Evolutionary conservation across 2,888 invertebrate genomes (phyloP).

Genomic region (Nomada ruficornis): DNA sequence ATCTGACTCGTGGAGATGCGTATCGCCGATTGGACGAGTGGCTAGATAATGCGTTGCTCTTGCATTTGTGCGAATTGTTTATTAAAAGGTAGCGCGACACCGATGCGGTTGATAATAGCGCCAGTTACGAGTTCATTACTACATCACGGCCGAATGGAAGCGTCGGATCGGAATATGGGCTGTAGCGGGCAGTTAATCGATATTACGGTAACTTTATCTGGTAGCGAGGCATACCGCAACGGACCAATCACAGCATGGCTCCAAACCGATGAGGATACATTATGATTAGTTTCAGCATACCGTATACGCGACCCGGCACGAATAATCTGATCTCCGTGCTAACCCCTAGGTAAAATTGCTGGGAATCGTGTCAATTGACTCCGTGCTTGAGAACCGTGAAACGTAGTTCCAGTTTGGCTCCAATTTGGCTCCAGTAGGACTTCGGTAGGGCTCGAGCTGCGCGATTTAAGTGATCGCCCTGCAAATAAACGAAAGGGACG

Average conservation of each 20-base stretch:
- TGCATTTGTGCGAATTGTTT: slow-evolving; percentile 49
- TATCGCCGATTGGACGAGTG: background rate
- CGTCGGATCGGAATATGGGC: slow-evolving; percentile 65
- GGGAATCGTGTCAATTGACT: slow-evolving; percentile 73
- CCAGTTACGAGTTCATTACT: slow-evolving; percentile 69
- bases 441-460: background rate
- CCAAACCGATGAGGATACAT: slow-evolving; percentile 69
- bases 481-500: too few species aligned
- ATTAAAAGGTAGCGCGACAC: slow-evolving; percentile 64
- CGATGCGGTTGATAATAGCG: slow-evolving; percentile 61
- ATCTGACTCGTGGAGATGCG: background rate
- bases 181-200: slow-evolving; percentile 72
- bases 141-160: slow-evolving; percentile 57
- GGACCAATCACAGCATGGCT: slow-evolving; percentile 68
- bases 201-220: slow-evolving; percentile 75
- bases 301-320: slow-evolving; percentile 55
- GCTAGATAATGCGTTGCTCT: slow-evolving; percentile 36
- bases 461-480: too few species aligned
- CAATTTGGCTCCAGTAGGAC: background rate
- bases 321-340: slow-evolving; percentile 65
- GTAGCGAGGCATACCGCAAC: slow-evolving; percentile 72
- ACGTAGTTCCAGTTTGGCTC: slow-evolving; percentile 39
- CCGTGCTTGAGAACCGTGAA: slow-evolving; percentile 46
- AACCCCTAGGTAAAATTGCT: slow-evolving; percentile 71
- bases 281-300: slow-evolving; percentile 72